phyloP scores from a whole-genome alignment of 1,140 invertebrate species.

The Panagrolaimus sp. region DNA sequence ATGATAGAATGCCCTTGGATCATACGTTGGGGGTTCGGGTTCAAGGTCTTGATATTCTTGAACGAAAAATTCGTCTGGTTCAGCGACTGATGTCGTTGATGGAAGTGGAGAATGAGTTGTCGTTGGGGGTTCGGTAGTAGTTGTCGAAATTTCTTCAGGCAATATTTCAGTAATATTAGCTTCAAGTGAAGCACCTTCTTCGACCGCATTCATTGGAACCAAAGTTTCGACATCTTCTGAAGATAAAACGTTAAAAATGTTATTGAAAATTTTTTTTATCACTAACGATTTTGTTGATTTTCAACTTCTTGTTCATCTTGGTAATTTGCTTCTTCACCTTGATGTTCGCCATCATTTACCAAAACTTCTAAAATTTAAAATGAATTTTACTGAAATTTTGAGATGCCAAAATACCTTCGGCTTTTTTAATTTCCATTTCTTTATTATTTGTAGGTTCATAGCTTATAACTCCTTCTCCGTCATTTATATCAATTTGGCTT shows the following conservation, averaged over 20 bases:
- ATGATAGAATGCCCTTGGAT: constrained; percentile 42
- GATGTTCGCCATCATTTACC: too few species aligned
- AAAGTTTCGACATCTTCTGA: constrained; percentile 21
- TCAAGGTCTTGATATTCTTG: constrained; percentile 4
- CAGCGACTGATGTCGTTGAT: constrained; percentile 1
- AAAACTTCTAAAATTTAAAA: too few species aligned
- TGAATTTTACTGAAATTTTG: too few species aligned
- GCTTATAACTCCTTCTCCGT: too few species aligned
- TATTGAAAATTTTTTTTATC: background rate
- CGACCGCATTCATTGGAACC: constrained; percentile 18
- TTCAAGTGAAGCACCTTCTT: background rate
- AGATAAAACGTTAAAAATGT: constrained; percentile 1
- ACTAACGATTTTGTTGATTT: background rate
- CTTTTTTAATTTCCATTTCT: too few species aligned
- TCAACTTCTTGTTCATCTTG: background rate
- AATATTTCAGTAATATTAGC: background rate
- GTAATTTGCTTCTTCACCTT: too few species aligned
- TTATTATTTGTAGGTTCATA: too few species aligned
- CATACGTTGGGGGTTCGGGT: constrained; percentile 30
- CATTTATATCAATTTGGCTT: too few species aligned
- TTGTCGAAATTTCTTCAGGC: constrained; percentile 21
- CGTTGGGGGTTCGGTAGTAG: constrained; percentile 17
- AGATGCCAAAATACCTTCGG: too few species aligned
- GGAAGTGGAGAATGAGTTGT: background rate
- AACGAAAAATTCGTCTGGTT: background rate